Base-by-base conservation (phyloP, 2,888 invertebrate genomes). In the Thecocarcelia acutangulata region DNA sequence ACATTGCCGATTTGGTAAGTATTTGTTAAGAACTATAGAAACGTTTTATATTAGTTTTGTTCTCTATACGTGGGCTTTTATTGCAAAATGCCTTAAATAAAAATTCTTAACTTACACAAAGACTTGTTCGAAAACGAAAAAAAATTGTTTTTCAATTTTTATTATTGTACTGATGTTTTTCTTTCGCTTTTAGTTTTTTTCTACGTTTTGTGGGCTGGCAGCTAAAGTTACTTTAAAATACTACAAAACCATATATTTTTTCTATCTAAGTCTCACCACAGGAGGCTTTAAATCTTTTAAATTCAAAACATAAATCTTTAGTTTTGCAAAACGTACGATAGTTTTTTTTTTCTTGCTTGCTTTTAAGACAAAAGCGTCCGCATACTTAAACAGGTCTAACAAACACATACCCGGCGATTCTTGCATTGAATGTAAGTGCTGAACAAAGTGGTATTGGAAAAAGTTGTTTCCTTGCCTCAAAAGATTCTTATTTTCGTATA, bases 1-100 rank as follows among this genome's bases (percentile, higher is more conserved):
- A 99, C 92, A 97, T 98, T 90, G 97, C 98, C 81, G 99, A 99
- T 93, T 92, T 98, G 94, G 97, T 97, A 89, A 94, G 96, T 92
- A 59, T 0, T 8, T 48, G 2, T 17, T 46, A 12, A 28, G 12
- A 19, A 19, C 44, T 15, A 59, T 44, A 33, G 33, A 46, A 13
- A 24, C 15, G 5, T 17, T 5, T 40, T 1, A 17, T 13, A 17
- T 19, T 13, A 17, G 12, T 19, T 15, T 58, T 21, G 2, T 24
- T 28, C 28, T 28, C 6, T 28, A 28, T 28, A 3, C 28, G 3
- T 28, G 28, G 3, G 28, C 28, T 28, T 3, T 28, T 28, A 28
- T 28, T 28, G 28, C 3, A 6, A 28, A 28, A 28, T 4, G 33
- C 8, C 8, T 33, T 33, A 33, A 33, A 8, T 33, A 9, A 33